These are phyloP conservation scores for Noctua comes DNA, from an alignment of 2,888 invertebrate species.

Conservation along the genomic window DNA sequence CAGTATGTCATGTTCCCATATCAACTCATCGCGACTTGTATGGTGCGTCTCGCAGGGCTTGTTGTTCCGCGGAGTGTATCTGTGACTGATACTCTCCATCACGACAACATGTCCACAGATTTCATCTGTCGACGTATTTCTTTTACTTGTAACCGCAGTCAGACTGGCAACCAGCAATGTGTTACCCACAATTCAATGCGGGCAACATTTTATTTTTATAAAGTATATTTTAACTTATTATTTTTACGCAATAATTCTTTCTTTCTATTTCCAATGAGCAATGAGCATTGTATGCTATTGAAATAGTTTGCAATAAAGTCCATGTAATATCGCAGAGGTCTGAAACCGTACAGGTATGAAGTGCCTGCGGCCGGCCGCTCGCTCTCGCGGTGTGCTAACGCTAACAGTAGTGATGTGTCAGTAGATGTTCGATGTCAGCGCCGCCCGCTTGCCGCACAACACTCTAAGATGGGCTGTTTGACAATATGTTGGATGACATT, in stretches of 20 bases:
- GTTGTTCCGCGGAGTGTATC: too few species aligned
- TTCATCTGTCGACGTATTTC: too few species aligned
- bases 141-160: not conserved
- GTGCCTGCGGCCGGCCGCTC: conserved; percentile 38
- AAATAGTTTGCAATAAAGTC: not conserved
- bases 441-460: not conserved
- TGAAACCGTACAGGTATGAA: conserved; percentile 14
- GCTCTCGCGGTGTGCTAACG: not conserved
- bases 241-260: not conserved
- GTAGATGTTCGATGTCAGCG: conserved; percentile 7
- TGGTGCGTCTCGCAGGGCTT: not conserved
- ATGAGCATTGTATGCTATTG: not conserved
- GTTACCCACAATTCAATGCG: not conserved
- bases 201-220: not conserved
- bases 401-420: conserved; percentile 11
- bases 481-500: not conserved
- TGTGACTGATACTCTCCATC: too few species aligned
- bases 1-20: not conserved
- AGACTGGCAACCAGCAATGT: not conserved
- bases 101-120: too few species aligned
- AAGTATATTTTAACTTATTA: not conserved
- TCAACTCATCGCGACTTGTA: conserved; percentile 4
- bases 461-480: too few species aligned
- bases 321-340: not conserved
- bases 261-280: not conserved